Evolutionary conservation across 1,140 invertebrate species (phyloP), one percentile per base, ranked within the genome.

Genomic region (Panonychus citri): DNA sequence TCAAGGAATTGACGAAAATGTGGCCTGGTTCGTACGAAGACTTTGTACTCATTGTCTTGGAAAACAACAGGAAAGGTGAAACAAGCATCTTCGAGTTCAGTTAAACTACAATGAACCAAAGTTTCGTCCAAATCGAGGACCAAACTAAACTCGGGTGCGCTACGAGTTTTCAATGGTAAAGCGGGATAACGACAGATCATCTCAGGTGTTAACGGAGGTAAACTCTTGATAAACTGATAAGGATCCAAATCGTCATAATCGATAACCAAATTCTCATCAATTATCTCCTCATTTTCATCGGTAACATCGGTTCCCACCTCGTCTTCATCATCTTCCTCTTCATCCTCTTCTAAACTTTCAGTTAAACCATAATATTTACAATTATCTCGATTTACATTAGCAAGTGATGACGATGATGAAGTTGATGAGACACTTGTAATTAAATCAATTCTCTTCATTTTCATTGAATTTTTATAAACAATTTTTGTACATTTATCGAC

Each of bases 1-100:
- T 91, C 83, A 59, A 96, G 75, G 71, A 96, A 96, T 71, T 93
- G 87, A 13, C 78, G 75, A 67, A 94, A 90, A 65, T 77, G 83
- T 0, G 91, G 91, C 55, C 91, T 74, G 3, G 89, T 90, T 60
- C 89, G 75, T 0, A 93, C 89, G 70, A 85, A 93, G 21, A 76
- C 74, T 63, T 82, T 80, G 67, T 90, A 89, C 37, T 81, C 78
- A 54, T 81, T 79, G 64, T 90, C 85, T 72, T 94, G 87, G 71
- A 94, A 94, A 39, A 85, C 75, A 25, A 96, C 89, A 13, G 88
- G 87, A 72, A 96, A 94, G 62, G 83, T 80, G 68, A 95, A 88
- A 56, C 83, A 81, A 1, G 89, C 87, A 70, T 93, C 88, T 1
- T 83, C 79, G 50, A 95, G 69, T 72, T 93, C 85, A 65, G 86